Conservation (phyloP, 1,140 invertebrate genomes). For the Pissodes strobi region DNA sequence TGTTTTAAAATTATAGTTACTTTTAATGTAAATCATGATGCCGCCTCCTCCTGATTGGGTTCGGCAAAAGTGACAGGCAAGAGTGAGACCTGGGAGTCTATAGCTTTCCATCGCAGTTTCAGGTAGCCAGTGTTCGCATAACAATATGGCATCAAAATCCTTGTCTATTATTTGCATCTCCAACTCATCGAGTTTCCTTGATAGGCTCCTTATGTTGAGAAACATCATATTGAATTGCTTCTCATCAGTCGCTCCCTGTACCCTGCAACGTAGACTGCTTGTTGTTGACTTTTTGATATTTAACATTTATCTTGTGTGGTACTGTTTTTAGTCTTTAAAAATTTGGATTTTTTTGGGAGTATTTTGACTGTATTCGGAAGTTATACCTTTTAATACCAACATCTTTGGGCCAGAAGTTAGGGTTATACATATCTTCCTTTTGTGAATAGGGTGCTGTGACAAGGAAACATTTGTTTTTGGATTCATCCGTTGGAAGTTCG, state of each 20-base stretch:
- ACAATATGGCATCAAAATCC: neutral
- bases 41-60: neutral
- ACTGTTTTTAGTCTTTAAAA: neutral
- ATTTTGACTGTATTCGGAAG: neutral
- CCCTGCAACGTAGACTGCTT: no score
- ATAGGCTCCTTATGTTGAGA: no score
- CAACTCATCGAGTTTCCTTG: neutral
- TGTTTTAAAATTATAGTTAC: no score
- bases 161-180: neutral
- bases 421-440: no score
- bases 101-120: conserved; percentile 1
- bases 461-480: no score
- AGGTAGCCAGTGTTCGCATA: conserved; percentile 6
- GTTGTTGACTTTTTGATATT: neutral
- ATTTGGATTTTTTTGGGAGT: neutral
- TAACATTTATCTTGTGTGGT: neutral
- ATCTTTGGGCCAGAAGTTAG: neutral
- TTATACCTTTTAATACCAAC: conserved; percentile 5
- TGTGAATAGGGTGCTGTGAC: no score
- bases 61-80: neutral
- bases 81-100: neutral
- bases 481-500: neutral
- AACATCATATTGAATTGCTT: no score
- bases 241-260: no score
- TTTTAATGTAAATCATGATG: neutral